Base-by-base conservation (phyloP, 2,797 vertebrate genomes). In the Acanthis flammea region DNA sequence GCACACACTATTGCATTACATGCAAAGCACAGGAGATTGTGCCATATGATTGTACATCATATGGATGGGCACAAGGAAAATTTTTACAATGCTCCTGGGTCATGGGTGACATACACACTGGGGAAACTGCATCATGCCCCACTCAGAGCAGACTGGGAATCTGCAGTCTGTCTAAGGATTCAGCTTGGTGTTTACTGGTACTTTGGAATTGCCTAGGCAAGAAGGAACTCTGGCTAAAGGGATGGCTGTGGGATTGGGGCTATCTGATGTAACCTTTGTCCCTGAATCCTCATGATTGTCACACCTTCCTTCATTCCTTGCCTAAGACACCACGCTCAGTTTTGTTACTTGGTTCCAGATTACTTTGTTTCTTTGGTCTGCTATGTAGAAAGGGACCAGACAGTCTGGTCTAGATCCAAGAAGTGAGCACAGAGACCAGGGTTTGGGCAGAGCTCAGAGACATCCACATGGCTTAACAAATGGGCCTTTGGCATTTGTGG, bases 1-100 rank as follows among this genome's bases (percentile, higher is more conserved):
- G 22, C 30, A 31, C 37, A 19, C 30, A 28, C 1, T 3, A 14
- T 12, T 70, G 44, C 1, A 0, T 57, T 53, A 22, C 8, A n/a
- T 5, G 28, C 37, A 51, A 76, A 80, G n/a, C 45, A 42, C 3
- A 2, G 31, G 42, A 67, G 28, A 70, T 75, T 41, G 47, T 17
- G 12, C 25, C 39, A 23, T 37, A 19, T 5, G 41, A 42, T 19
- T 42, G 13, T 1, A 4, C 41, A 7, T 44, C 35, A 6, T 11
- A 31, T 3, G 14, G 48, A 13, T 57, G 31, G 45, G 17, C 0
- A 2, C 2, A 3, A 76, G 65, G 37, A 73, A n/a, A 39, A 9
- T n/a, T 79, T 73, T 48, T 86, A 45, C 27, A 35, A 5, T 19
- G 14, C 19, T 81, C 28, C 39, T 68, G 67, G 30, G 3, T 68